Base-by-base conservation (phyloP, 2,888 invertebrate species). In the Orthosia gracilis region DNA sequence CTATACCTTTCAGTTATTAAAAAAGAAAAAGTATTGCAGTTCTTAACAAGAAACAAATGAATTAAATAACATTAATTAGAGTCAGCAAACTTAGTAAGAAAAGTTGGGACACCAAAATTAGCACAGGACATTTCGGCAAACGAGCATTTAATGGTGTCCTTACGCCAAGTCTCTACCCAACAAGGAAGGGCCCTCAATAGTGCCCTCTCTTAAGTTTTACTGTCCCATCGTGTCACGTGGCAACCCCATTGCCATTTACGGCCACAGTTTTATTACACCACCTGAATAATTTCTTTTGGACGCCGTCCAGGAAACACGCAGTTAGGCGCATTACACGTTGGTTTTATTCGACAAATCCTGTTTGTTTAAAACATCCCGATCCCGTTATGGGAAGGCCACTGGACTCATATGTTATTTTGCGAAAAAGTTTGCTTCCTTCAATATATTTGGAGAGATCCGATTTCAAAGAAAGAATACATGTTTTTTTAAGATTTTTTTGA, bases 201-300 rank as follows among this genome's bases (percentile, higher is more conserved):
- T 76, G 58, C 23, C 70, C 62, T 69, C 71, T 74, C 73, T 74
- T 72, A 75, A 58, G 54, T 81, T 84, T 83, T 79, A 82, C 70
- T 77, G 71, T 40, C 66, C 69, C 61, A 71, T 74, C 59, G 73
- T 69, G 71, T 67, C 78, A 75, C 73, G 78, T 80, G 83, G 76
- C 26, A 57, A 63, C 61, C 45, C 73, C 76, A 69, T 73, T 71
- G 66, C 63, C 67, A 58, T 79, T 80, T 73, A 73, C 50, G 58
- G 59, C 31, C 63, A 68, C 75, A 81, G 70, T 75, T 78, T 76
- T 47, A 64, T 73, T 65, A 62, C 69, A 69, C 66, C 61, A 50
- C 61, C 69, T 73, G 55, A 78, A 78, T 85, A 80, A 76, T 66
- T 78, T 72, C 26, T 73, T 72, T 78, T 80, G 76, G 76, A 67